phyloP scores from a whole-genome alignment of 2,797 vertebrate species.

The Rhincodon typus region DNA sequence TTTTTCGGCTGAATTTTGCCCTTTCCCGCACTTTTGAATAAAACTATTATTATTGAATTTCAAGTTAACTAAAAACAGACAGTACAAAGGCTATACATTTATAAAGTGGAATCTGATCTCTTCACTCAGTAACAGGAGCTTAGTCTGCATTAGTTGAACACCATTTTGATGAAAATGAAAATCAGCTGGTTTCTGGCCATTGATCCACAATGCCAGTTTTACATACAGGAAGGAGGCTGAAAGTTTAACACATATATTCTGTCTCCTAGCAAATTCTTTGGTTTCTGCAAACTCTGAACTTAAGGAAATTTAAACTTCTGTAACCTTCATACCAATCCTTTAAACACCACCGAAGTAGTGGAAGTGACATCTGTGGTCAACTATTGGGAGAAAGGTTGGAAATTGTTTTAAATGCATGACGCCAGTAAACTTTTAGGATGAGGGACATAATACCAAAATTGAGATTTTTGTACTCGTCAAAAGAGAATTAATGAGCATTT shows the following conservation, averaged over 20 bases:
- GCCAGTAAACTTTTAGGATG: background rate
- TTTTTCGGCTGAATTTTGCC: background rate
- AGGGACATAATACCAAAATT: background rate
- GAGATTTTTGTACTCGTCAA: background rate
- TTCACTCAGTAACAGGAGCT: background rate
- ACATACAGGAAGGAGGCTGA: background rate
- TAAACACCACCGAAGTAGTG: background rate
- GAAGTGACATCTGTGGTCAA: slow-evolving; percentile 21
- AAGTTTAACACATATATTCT: background rate
- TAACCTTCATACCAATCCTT: background rate
- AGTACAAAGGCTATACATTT: background rate
- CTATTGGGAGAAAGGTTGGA: background rate
- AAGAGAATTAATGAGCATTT: background rate
- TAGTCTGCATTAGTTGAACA: background rate
- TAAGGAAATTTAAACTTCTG: background rate
- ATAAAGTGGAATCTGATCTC: background rate
- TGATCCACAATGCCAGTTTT: background rate
- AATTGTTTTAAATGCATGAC: background rate
- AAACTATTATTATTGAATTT: background rate
- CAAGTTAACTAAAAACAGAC: background rate
- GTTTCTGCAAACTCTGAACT: background rate
- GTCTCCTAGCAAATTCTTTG: background rate
- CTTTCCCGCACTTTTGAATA: background rate
- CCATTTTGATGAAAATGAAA: background rate
- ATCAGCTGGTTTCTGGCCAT: background rate